Evolutionary conservation across 2,113 vertebrate species (phyloP).

Genomic region (Crotalus horridus): DNA sequence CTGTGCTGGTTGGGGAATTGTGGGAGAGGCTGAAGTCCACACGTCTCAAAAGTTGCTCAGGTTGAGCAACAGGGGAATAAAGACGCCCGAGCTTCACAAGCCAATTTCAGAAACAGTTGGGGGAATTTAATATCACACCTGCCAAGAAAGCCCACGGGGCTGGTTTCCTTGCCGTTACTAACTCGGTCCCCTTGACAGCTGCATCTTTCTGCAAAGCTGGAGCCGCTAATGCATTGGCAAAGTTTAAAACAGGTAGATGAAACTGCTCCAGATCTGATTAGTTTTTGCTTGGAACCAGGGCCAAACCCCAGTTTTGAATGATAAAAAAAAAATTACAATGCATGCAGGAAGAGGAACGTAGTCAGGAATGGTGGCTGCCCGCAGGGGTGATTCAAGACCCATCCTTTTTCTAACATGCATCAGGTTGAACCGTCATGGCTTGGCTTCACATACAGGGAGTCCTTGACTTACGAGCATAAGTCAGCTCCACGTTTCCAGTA

Average conservation of each 20-base stretch:
- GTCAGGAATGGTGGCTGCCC: not conserved
- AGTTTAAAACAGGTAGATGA: not conserved
- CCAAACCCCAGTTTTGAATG: not conserved
- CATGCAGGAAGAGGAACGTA: not conserved
- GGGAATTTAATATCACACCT: not conserved
- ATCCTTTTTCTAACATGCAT: not conserved
- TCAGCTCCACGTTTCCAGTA: too few relatives aligned
- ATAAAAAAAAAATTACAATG: not conserved
- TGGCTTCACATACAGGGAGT: too few relatives aligned
- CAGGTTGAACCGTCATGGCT: too few relatives aligned
- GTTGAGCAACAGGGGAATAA: not conserved
- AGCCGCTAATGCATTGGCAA: not conserved
- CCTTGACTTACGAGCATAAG: too few relatives aligned
- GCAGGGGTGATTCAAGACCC: not conserved
- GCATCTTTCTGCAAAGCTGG: too few relatives aligned
- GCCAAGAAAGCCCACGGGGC: not conserved
- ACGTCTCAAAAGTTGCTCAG: not conserved
- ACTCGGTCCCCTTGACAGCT: not conserved
- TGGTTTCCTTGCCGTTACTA: not conserved
- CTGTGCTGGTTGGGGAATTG: too few relatives aligned
- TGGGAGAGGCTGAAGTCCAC: not conserved
- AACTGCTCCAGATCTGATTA: not conserved
- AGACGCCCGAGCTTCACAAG: not conserved
- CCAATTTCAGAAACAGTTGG: not conserved
- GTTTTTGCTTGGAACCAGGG: not conserved